These are phyloP conservation scores for Ianthella basta DNA, from an alignment of 37 sponge, comb jelly and placozoan species.

Conservation along the genomic window DNA sequence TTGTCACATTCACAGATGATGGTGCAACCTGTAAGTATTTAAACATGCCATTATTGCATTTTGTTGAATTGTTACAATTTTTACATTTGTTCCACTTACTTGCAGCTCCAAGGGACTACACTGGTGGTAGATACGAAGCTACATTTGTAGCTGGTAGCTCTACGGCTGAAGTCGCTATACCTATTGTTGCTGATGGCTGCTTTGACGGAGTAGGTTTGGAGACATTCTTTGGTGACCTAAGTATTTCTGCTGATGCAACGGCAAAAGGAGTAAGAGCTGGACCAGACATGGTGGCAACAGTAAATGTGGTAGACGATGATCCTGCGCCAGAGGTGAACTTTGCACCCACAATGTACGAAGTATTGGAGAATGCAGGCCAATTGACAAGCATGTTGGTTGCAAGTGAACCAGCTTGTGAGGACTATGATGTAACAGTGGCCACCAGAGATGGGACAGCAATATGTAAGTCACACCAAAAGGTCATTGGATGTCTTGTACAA, in stretches of 20 bases:
- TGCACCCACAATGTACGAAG: not conserved
- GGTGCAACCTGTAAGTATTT: too few species aligned
- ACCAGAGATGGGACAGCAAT: too few species aligned
- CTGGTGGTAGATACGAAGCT: not conserved
- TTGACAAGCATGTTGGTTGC: too few species aligned
- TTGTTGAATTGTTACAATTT: not conserved
- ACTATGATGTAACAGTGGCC: too few species aligned
- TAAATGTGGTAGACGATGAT: constrained; percentile 39
- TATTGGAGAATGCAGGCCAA: not conserved
- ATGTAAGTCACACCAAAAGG: too few species aligned
- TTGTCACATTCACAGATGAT: too few species aligned
- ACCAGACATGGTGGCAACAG: not conserved
- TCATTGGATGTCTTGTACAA: too few species aligned
- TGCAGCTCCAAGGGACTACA: not conserved
- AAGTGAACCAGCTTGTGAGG: too few species aligned
- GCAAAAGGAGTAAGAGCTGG: not conserved
- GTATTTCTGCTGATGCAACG: not conserved
- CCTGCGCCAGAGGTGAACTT: constrained; percentile 13
- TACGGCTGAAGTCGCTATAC: not conserved
- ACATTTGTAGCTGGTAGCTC: constrained; percentile 17
- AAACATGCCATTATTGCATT: too few species aligned
- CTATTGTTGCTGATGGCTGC: constrained; percentile 36
- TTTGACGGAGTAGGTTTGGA: constrained; percentile 40
- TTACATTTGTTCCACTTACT: not conserved
- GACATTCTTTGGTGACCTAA: not conserved